Percentiles rank a stretch among this genome's conserved stretches.
Conservation (phyloP, 2,797 vertebrate species). For the Esox lucius region DNA sequence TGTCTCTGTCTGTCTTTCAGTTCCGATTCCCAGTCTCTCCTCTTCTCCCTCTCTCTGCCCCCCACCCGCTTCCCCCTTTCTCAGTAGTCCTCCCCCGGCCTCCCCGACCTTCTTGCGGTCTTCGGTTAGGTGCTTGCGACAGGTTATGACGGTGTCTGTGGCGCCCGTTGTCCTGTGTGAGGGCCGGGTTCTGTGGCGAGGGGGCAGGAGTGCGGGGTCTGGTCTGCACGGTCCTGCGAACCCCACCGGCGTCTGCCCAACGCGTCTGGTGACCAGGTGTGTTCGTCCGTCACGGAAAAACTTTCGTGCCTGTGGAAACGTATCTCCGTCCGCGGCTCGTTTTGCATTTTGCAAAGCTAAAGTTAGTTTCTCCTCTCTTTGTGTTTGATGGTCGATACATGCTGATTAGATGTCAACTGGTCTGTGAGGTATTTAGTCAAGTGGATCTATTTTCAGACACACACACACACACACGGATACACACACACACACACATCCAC, state of each 20-base stretch:
- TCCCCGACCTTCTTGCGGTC: not conserved
- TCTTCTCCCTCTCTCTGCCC: not conserved
- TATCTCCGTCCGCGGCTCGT: not conserved
- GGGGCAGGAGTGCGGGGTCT: conserved; percentile 5
- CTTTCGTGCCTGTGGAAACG: not conserved
- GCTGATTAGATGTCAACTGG: not conserved
- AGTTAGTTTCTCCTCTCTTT: not conserved
- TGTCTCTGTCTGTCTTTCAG: not conserved
- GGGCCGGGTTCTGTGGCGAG: conserved; percentile 28
- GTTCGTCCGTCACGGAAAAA: too few species aligned
- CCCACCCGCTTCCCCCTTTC: not conserved
- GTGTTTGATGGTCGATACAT: not conserved
- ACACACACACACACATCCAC: not conserved
- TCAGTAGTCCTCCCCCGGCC: not conserved
- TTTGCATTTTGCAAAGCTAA: not conserved
- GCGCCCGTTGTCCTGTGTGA: conserved; percentile 23
- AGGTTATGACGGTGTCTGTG: conserved; percentile 37
- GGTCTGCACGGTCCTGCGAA: not conserved
- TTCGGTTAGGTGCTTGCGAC: conserved; percentile 32
- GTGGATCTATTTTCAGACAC: not conserved
- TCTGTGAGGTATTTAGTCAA: not conserved
- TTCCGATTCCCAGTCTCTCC: too few species aligned
- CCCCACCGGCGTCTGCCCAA: not conserved
- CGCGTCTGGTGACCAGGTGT: too few species aligned
- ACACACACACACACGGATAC: not conserved